These are phyloP conservation scores for Leucania comma DNA, from an alignment of 2,888 invertebrate species.

Conservation along the genomic window DNA sequence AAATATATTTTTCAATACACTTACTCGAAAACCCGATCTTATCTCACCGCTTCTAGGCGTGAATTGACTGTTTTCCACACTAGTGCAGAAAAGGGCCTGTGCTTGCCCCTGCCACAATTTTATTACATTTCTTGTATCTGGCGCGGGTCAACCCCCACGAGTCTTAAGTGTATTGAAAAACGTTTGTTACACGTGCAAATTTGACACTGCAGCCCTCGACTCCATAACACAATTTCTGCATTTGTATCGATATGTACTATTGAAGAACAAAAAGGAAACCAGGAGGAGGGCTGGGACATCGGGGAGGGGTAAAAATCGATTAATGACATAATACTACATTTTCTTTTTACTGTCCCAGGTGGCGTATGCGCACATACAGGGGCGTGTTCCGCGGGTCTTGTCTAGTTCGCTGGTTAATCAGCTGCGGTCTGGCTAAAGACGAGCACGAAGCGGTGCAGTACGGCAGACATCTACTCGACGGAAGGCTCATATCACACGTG, in stretches of 20 bases:
- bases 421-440: conserved; percentile 95
- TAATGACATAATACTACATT: background rate
- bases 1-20: too few relatives aligned
- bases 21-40: too few relatives aligned
- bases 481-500: conserved; percentile 96
- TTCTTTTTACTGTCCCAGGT: conserved; percentile 85
- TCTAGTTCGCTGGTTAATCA: conserved; percentile 96
- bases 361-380: conserved; percentile 94
- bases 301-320: background rate
- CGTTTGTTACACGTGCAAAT: too few relatives aligned
- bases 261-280: background rate
- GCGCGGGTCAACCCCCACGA: too few relatives aligned
- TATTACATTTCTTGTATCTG: too few relatives aligned
- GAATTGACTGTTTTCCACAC: too few relatives aligned
- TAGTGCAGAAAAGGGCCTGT: too few relatives aligned
- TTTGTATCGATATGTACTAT: background rate
- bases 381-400: conserved; percentile 96
- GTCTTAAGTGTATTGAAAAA: too few relatives aligned
- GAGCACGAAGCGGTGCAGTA: conserved; percentile 95
- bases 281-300: background rate
- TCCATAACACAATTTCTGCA: too few relatives aligned
- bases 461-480: conserved; percentile 95
- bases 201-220: too few relatives aligned
- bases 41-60: too few relatives aligned
- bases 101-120: too few relatives aligned